Percentiles rank a stretch among this genome's conserved stretches.
phyloP scores from a whole-genome alignment of 2,888 invertebrate genomes.

The Conchocele bisecta region DNA sequence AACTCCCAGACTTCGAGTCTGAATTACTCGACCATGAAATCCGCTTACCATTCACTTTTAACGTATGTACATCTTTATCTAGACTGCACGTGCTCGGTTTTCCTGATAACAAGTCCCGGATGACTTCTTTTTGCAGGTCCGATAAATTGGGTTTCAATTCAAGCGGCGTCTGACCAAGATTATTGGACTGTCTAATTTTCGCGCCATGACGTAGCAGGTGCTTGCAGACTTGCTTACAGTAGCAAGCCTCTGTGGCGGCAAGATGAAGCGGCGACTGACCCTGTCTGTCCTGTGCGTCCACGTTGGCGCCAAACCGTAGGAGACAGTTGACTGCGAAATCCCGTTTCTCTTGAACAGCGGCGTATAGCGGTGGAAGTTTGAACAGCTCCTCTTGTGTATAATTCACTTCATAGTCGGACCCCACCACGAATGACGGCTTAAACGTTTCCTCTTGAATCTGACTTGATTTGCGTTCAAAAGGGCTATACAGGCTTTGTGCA shows the following conservation, averaged over 20 bases:
- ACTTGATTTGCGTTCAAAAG: too few species aligned
- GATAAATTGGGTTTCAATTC: slow-evolving; percentile 84
- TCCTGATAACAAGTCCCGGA: slow-evolving; percentile 80
- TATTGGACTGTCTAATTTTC: slow-evolving; percentile 83
- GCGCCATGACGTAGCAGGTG: slow-evolving; percentile 85
- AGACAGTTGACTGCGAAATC: slow-evolving; percentile 85
- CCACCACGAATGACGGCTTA: not conserved
- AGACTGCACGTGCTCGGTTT: slow-evolving; percentile 53
- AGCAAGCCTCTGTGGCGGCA: slow-evolving; percentile 85
- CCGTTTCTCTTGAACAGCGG: slow-evolving; percentile 85
- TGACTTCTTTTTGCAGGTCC: slow-evolving; percentile 84
- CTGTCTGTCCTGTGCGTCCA: slow-evolving; percentile 84
- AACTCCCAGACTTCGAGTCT: slow-evolving; percentile 48
- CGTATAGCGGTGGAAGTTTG: slow-evolving; percentile 85
- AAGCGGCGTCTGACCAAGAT: slow-evolving; percentile 84
- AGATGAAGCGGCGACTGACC: slow-evolving; percentile 86
- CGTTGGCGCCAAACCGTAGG: slow-evolving; percentile 85
- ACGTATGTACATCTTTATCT: slow-evolving; percentile 32
- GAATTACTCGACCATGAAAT: slow-evolving; percentile 53
- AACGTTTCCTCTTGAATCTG: not conserved
- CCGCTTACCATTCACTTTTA: slow-evolving; percentile 41
- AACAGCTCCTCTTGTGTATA: slow-evolving; percentile 85
- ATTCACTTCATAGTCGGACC: slow-evolving; percentile 65
- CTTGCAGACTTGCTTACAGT: slow-evolving; percentile 85
- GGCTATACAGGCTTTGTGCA: too few species aligned